Evolutionary conservation across 2,888 invertebrate genomes (phyloP).

Genomic region (Microplitis deprimator): DNA sequence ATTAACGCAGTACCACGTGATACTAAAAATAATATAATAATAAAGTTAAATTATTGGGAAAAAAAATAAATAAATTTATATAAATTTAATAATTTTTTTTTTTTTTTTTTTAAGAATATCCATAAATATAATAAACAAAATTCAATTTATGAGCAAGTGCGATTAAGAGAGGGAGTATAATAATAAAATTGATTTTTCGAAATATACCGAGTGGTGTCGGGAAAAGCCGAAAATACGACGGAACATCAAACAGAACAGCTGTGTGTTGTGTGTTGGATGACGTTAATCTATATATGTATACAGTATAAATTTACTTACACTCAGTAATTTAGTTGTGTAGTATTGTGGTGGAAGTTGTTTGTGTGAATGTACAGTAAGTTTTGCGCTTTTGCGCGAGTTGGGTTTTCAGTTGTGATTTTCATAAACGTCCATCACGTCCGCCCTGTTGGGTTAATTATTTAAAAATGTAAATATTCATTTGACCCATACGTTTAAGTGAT

Average conservation of each 20-base stretch:
- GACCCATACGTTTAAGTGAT: slow-evolving; percentile 53
- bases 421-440: slow-evolving; percentile 60
- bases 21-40: too few species aligned
- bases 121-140: too few species aligned
- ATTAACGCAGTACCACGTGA: too few species aligned
- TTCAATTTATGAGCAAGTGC: too few species aligned
- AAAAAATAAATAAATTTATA: too few species aligned
- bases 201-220: not conserved
- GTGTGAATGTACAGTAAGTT: slow-evolving; percentile 1
- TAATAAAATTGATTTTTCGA: not conserved
- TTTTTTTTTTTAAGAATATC: too few species aligned
- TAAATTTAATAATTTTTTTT: too few species aligned
- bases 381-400: slow-evolving; percentile 47
- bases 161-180: not conserved
- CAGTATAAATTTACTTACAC: not conserved
- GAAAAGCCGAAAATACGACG: not conserved
- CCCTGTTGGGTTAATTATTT: slow-evolving; percentile 56
- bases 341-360: not conserved
- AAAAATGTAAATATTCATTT: slow-evolving; percentile 64
- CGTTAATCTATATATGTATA: not conserved
- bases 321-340: not conserved
- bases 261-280: not conserved
- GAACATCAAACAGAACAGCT: not conserved
- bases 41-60: too few species aligned
- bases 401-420: slow-evolving; percentile 38